A percentile compares a stretch with the other conserved stretches of the same genome.
Conservation (phyloP, 2,113 vertebrate genomes). For the Oryzias melastigma region DNA sequence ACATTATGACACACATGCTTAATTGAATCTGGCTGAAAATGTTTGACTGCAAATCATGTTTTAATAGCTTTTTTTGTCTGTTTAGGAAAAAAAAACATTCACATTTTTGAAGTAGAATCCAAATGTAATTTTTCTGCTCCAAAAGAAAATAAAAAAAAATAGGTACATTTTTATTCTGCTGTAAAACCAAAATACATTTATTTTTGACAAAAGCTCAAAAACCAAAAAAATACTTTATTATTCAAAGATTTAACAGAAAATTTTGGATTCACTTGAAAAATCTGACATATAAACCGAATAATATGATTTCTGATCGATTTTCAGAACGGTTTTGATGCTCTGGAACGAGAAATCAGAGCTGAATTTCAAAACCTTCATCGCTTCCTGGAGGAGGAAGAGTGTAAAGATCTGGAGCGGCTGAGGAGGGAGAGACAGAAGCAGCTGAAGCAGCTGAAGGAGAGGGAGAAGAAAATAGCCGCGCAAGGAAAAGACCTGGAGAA, state of each 20-base stretch:
- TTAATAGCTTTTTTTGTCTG: no score
- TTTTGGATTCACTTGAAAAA: background rate
- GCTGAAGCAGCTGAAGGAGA: constrained; percentile 70
- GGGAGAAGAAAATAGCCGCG: constrained; percentile 71
- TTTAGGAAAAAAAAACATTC: no score
- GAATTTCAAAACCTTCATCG: constrained; percentile 78
- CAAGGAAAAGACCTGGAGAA: constrained; percentile 71
- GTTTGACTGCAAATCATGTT: no score
- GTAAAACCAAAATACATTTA: no score
- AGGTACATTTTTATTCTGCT: no score
- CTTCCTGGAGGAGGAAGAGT: constrained; percentile 74
- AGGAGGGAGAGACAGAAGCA: constrained; percentile 66
- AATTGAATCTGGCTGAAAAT: no score
- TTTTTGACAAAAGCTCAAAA: no score
- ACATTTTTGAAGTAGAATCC: no score
- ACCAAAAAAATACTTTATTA: no score
- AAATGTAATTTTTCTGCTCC: no score
- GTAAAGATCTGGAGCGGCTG: constrained; percentile 65
- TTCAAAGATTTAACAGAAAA: background rate
- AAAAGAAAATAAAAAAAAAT: no score
- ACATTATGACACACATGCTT: no score
- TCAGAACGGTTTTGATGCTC: constrained; percentile 68
- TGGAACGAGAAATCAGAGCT: constrained; percentile 72
- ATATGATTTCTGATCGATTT: background rate
- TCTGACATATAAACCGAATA: background rate